Evolutionary conservation across 92 coral and sea anemone species (phyloP), one percentile per base, ranked within the genome.

Genomic region (Siderastrea siderea): DNA sequence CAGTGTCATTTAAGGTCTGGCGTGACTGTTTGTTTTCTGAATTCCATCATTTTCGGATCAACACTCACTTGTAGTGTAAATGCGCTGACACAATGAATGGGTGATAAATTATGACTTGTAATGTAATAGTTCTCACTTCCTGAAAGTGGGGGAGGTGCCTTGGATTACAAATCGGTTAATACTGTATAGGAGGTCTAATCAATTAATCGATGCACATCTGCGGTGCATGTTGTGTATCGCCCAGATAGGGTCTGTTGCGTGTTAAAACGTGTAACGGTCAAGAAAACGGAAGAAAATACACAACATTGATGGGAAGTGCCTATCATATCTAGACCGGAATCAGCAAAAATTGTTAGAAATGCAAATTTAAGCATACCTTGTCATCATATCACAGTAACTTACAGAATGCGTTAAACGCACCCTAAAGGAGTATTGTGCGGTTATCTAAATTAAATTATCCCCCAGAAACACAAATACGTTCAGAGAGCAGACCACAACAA

Each of bases 11-110:
- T 50, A 26, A 17, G 16, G 52, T 81, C 66, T 6, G 73, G 48
- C 44, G 64, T 7, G 65, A 51, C 38, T 44, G 62, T 15, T 13
- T 80, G 64, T 7, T 52, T 80, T 52, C 57, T 14, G 44, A 57
- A 74, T 82, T 81, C 77, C 74, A 68, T 81, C 86, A 64, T 47
- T 58, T 52, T 16, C n/a, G 55, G 80, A 26, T 84, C 73, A 74
- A 62, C 74, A 74, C 80, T 65, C 68, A 43, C 59, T 61, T 50
- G 87, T 38, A 44, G 80, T 5, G 53, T 47, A 45, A 71, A 17
- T 9, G 79, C 74, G 80, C 49, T 84, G 87, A 84, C 73, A 74
- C 5, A 43, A 62, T 84, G 80, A 84, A 84, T 84, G 87, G 87
- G 86, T 82, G 80, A 84, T 74, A 84, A 84, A 84, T 73, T 43